phyloP scores from a whole-genome alignment of 92 coral and sea anemone species.

The Blastomussa wellsi region DNA sequence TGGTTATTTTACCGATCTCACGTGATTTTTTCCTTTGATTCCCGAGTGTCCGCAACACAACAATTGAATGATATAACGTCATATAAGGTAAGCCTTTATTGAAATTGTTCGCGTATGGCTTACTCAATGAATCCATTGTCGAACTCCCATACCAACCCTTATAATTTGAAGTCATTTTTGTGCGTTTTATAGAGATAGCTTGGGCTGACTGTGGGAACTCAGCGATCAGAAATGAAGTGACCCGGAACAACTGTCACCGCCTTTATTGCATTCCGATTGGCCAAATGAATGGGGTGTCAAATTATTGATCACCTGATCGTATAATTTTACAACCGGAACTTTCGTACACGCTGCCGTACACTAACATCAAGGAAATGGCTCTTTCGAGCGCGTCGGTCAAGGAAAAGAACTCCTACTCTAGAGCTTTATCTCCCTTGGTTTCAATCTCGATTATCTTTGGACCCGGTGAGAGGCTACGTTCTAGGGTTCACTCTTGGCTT shows the following conservation, averaged over 20 bases:
- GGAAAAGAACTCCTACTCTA: slow-evolving; percentile 60
- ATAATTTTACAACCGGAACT: neutral
- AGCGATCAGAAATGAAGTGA: neutral
- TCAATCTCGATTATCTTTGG: slow-evolving; percentile 66
- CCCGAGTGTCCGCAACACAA: too few species aligned
- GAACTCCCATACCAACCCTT: too few species aligned
- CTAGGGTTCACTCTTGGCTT: slow-evolving; percentile 32
- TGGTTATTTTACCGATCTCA: too few species aligned
- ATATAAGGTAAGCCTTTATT: too few species aligned
- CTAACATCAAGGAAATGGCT: slow-evolving; percentile 28
- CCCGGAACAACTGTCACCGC: neutral
- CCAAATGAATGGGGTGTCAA: neutral
- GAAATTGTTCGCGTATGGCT: too few species aligned
- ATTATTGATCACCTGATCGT: slow-evolving; percentile 5
- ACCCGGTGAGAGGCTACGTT: slow-evolving; percentile 70
- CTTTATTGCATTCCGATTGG: neutral
- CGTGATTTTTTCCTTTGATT: too few species aligned
- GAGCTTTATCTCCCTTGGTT: slow-evolving; percentile 64
- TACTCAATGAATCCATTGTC: too few species aligned
- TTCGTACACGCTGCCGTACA: too few species aligned
- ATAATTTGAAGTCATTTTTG: too few species aligned
- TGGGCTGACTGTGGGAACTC: too few species aligned
- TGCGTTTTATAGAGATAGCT: too few species aligned
- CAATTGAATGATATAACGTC: too few species aligned
- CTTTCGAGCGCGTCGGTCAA: slow-evolving; percentile 73